A percentile compares a stretch with the other conserved stretches of the same genome.
These are phyloP conservation scores for Taphrorychus bicolor DNA, from an alignment of 2,888 invertebrate genomes.

Conservation along the genomic window DNA sequence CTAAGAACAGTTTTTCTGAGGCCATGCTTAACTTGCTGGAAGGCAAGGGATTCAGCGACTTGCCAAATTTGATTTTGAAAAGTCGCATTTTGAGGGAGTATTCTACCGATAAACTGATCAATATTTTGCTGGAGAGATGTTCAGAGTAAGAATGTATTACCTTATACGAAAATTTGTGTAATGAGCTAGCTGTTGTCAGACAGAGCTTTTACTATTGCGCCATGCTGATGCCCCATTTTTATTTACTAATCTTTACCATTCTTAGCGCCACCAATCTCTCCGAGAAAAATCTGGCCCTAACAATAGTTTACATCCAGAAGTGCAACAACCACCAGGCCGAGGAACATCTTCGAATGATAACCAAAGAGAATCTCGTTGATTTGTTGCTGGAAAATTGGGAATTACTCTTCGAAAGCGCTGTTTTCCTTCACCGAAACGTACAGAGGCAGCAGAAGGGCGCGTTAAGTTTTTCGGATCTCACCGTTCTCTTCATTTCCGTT, in stretches of 20 bases:
- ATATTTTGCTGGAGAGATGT: constrained; percentile 56
- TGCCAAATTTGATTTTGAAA: constrained; percentile 63
- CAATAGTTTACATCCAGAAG: constrained; percentile 63
- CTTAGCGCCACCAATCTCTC: constrained; percentile 51
- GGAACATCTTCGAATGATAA: constrained; percentile 59
- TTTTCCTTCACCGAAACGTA: constrained; percentile 45
- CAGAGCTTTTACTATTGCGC: too few relatives aligned
- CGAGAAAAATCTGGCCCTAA: constrained; percentile 60
- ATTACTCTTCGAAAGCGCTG: constrained; percentile 62
- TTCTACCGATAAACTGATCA: constrained; percentile 64
- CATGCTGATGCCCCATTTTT: too few relatives aligned
- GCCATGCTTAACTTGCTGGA: constrained; percentile 59
- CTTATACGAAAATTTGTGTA: too few relatives aligned
- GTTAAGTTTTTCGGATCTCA: constrained; percentile 64
- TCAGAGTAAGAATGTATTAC: constrained; percentile 48
- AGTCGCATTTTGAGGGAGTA: constrained; percentile 64
- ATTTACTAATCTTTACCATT: too few relatives aligned
- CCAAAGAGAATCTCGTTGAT: constrained; percentile 56
- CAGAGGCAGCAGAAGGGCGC: constrained; percentile 50
- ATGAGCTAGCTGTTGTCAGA: too few relatives aligned
- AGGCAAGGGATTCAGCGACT: constrained; percentile 57
- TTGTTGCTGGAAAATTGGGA: constrained; percentile 62
- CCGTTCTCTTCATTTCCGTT: constrained; percentile 62
- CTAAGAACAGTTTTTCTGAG: constrained; percentile 58
- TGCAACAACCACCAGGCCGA: constrained; percentile 61